Base-by-base conservation (phyloP, 1,140 invertebrate species). In the Chironomus tepperi region DNA sequence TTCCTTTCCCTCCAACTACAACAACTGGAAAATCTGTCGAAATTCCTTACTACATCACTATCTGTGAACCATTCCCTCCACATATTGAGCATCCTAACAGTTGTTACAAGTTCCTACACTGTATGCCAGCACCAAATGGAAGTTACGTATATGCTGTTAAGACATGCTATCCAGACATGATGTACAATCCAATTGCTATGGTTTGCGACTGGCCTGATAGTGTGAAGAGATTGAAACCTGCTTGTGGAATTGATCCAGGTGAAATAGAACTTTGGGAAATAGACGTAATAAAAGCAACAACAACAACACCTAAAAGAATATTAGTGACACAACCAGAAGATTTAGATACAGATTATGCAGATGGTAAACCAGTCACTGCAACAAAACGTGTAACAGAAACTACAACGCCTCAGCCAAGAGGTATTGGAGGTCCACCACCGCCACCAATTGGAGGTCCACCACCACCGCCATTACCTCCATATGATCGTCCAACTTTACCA, bases 201-300 rank as follows among this genome's bases (percentile, higher is more conserved):
- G 80, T 85, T 74, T 85, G 90, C 79, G 84, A 89, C 77, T 83
- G 88, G 85, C 81, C 87, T 65, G 76, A 84, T 73, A 80, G 83
- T 77, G 86, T 92, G 76, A 75, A 84, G 42, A 43, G 80, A 77
- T 76, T 85, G 19, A 81, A 87, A 80, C 84, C 89, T 75, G 79
- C 89, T 75, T 89, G 88, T 76, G 79, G 76, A 75, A 74, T 1
- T 18, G n/a, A 43, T 43, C 73, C 65, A 1, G 65, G 65, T 8
- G 16, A 18, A 70, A 70, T 70, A 21, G 65, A 70, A 70, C n/a
- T 70, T 70, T 70, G 65, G 65, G 65, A 70, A 19, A 9, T 18
- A 70, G 65, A 70, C 6, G 3, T 19, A 6, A 43, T 70, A 18
- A 70, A 18, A 70, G 5, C n/a, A 18, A 70, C 16, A 70, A 18